Percentiles rank a stretch among this genome's conserved stretches.
These are phyloP conservation scores for Andrena fulva DNA, from an alignment of 2,888 invertebrate species.

Conservation along the genomic window DNA sequence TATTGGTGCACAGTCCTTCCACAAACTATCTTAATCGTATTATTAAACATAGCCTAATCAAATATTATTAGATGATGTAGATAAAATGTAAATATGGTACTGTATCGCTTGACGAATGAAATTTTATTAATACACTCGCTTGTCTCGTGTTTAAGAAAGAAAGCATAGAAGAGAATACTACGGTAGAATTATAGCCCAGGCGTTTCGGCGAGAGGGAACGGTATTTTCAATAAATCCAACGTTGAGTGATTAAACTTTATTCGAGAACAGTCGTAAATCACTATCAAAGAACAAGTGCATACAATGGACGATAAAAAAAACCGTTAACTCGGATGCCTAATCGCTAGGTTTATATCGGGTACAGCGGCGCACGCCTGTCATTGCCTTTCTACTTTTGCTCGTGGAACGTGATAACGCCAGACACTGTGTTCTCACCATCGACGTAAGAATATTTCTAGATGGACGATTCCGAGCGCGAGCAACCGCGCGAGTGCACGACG, in stretches of 20 bases:
- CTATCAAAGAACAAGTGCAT: too few relatives aligned
- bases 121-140: constrained; percentile 47
- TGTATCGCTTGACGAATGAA: constrained; percentile 44
- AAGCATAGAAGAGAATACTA: neutral
- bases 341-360: too few relatives aligned
- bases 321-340: too few relatives aligned
- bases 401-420: too few relatives aligned
- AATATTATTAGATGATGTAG: constrained; percentile 46
- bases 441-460: neutral
- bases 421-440: too few relatives aligned
- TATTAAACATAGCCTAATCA: constrained; percentile 39
- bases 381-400: too few relatives aligned
- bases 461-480: neutral
- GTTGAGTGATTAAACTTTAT: neutral
- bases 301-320: too few relatives aligned
- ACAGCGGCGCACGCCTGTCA: too few relatives aligned
- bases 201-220: neutral
- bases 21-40: constrained; percentile 50
- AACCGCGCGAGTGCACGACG: neutral
- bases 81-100: constrained; percentile 50
- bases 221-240: constrained; percentile 20
- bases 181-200: constrained; percentile 4
- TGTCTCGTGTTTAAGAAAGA: constrained; percentile 31
- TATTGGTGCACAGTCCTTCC: constrained; percentile 47
- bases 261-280: neutral